Conservation (phyloP, 35 echinoderm and acorn worm species). For the Patiria miniata region DNA sequence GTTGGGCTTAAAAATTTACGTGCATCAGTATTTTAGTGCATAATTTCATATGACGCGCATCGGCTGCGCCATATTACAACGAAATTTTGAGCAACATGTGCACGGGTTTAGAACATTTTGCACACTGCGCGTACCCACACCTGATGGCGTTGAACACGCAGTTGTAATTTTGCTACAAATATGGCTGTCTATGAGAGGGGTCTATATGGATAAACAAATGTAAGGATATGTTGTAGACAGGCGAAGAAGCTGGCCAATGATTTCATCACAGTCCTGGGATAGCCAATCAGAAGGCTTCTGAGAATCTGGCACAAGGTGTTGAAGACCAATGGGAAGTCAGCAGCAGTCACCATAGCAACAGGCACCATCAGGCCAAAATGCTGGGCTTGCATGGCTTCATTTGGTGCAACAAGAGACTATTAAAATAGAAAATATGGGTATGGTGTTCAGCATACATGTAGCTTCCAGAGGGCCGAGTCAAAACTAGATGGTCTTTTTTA, state of each 20-base stretch:
- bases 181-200: too few relatives aligned
- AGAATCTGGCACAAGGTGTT: conserved; percentile 37
- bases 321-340: conserved; percentile 40
- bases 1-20: too few relatives aligned
- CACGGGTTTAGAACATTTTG: too few relatives aligned
- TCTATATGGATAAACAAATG: too few relatives aligned
- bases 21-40: too few relatives aligned
- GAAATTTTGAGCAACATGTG: too few relatives aligned
- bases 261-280: conserved; percentile 17
- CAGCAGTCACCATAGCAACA: neutral
- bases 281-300: conserved; percentile 40
- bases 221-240: conserved; percentile 55
- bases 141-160: too few relatives aligned
- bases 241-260: conserved; percentile 37
- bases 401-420: conserved; percentile 12
- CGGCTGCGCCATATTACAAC: too few relatives aligned
- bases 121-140: too few relatives aligned
- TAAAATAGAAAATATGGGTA: neutral
- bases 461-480: neutral
- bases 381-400: conserved; percentile 39
- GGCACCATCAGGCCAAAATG: conserved; percentile 39
- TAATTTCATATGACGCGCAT: too few relatives aligned
- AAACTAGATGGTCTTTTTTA: neutral
- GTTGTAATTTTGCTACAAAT: too few relatives aligned
- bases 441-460: neutral